Evolutionary conservation across 1,140 invertebrate species (phyloP).

Genomic region (Orius laevigatus): DNA sequence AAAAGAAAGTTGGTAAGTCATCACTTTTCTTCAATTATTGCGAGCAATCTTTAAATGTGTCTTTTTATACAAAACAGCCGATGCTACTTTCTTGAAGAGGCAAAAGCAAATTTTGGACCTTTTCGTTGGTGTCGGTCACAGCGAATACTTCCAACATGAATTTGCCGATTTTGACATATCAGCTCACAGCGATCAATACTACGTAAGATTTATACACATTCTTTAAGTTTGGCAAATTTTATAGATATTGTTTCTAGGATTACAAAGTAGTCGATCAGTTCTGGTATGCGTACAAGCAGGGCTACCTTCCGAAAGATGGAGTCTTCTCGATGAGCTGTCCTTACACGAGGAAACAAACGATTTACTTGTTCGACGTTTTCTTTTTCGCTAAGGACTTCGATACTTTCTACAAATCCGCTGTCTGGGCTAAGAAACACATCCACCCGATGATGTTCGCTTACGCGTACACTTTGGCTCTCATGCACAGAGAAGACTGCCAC

Average conservation of each 20-base stretch:
- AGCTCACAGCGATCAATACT: slow-evolving; percentile 7
- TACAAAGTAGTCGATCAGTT: slow-evolving; percentile 39
- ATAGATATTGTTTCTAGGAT: slow-evolving; percentile 27
- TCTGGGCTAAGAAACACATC: slow-evolving; percentile 40
- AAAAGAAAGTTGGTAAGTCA: slow-evolving; percentile 5
- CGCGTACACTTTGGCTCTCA: slow-evolving; percentile 37
- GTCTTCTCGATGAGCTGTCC: slow-evolving; percentile 43
- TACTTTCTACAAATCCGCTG: slow-evolving; percentile 28
- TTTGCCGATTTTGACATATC: slow-evolving; percentile 5
- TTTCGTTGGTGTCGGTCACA: slow-evolving; percentile 9
- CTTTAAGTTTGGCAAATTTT: background rate
- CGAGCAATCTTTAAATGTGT: background rate
- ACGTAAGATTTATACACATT: slow-evolving; percentile 4
- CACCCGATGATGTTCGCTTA: slow-evolving; percentile 48
- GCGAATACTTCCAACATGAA: slow-evolving; percentile 6
- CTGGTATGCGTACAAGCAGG: slow-evolving; percentile 34
- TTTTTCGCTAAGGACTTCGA: slow-evolving; percentile 40
- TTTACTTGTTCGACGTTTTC: slow-evolving; percentile 46
- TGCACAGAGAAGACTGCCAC: slow-evolving; percentile 41
- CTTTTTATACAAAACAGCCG: background rate
- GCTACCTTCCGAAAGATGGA: slow-evolving; percentile 36
- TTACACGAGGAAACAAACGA: slow-evolving; percentile 41
- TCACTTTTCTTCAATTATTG: background rate
- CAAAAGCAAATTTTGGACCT: slow-evolving; percentile 11
- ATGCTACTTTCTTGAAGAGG: slow-evolving; percentile 8